Evolutionary conservation across 2,797 vertebrate genomes (phyloP).

Genomic region (Xyrichtys novacula): DNA sequence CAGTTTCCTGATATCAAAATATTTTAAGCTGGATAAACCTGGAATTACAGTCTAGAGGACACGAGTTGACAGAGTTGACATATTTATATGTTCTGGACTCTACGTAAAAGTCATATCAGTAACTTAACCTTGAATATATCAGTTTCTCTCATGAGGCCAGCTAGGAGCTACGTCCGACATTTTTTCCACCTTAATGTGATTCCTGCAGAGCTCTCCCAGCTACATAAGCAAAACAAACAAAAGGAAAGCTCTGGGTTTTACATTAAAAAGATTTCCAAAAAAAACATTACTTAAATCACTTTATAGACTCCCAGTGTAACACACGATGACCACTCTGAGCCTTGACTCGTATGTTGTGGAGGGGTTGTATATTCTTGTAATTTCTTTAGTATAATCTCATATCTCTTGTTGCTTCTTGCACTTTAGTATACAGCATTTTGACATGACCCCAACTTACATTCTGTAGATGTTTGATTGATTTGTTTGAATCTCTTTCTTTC

Average conservation of each 20-base stretch:
- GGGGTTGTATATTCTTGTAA: neutral
- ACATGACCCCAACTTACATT: neutral
- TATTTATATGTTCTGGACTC: too few relatives aligned
- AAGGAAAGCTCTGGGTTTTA: neutral
- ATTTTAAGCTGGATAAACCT: too few relatives aligned
- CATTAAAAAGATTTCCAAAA: neutral
- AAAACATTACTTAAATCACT: neutral
- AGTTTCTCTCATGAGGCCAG: too few relatives aligned
- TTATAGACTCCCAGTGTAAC: neutral
- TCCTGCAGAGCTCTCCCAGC: neutral
- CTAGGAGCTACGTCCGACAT: neutral
- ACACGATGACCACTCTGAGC: neutral
- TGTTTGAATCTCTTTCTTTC: neutral
- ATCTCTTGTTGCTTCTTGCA: neutral
- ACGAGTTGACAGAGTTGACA: too few relatives aligned
- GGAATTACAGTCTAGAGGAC: too few relatives aligned
- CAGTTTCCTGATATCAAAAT: too few relatives aligned
- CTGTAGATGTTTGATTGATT: neutral
- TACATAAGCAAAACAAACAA: conserved; percentile 1
- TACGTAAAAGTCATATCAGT: too few relatives aligned
- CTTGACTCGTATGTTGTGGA: neutral
- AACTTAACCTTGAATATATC: too few relatives aligned
- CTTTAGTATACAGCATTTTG: neutral
- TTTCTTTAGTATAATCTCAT: neutral
- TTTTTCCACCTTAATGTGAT: neutral